A percentile compares a stretch with the other conserved stretches of the same genome.
Evolutionary conservation across 2,797 vertebrate species (phyloP).

Genomic region (Hypotaenidia okinawae): DNA sequence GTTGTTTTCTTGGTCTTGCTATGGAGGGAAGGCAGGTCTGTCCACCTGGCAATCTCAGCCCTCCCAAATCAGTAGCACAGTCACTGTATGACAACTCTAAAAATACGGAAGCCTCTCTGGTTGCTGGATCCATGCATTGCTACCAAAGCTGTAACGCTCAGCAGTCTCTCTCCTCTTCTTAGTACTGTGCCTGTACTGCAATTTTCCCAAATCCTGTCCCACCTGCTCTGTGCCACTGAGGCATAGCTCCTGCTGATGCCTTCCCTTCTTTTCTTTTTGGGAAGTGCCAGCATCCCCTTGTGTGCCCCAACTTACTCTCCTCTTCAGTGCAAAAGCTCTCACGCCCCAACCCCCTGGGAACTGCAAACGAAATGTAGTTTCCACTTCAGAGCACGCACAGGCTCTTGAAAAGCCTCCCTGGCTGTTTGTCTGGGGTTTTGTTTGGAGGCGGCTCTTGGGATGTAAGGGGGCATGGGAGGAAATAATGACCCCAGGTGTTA

Average conservation of each 20-base stretch:
- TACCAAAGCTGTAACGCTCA: fast-evolving
- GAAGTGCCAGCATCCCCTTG: background rate
- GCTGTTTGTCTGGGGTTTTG: background rate
- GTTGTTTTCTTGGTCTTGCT: background rate
- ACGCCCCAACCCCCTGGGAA: background rate
- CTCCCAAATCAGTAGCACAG: background rate
- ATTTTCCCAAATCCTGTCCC: background rate
- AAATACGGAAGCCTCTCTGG: fast-evolving
- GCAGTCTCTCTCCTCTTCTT: background rate
- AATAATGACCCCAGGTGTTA: background rate
- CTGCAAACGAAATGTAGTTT: background rate
- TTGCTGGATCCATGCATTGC: background rate
- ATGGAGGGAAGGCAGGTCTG: background rate
- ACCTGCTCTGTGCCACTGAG: background rate
- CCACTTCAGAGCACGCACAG: background rate
- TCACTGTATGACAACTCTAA: background rate
- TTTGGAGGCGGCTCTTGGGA: background rate
- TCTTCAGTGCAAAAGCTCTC: background rate
- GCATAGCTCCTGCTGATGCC: background rate
- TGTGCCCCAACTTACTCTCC: background rate
- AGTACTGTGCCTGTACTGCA: too few relatives aligned
- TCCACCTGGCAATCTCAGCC: background rate
- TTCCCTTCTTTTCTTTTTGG: background rate
- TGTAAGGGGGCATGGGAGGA: background rate
- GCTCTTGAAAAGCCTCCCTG: background rate